phyloP scores from a whole-genome alignment of 2,113 vertebrate genomes.

The Siniperca chuatsi region DNA sequence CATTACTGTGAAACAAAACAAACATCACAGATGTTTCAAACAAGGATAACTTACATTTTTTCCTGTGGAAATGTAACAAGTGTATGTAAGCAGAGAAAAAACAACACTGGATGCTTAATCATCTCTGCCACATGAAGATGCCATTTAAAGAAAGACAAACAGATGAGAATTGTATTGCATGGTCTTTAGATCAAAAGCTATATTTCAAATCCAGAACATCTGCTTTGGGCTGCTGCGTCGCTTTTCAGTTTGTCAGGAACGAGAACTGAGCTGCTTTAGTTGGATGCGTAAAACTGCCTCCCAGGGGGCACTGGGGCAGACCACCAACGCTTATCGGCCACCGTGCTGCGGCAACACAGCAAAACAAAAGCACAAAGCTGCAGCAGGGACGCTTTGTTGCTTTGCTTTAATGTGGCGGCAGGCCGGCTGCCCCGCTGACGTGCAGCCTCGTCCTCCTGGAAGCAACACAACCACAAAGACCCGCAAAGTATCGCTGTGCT shows the following conservation, averaged over 20 bases:
- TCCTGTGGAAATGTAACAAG: background rate
- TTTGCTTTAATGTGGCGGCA: conserved; percentile 38
- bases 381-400: conserved; percentile 64
- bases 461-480: background rate
- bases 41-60: background rate
- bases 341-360: conserved; percentile 66
- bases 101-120: conserved; percentile 36
- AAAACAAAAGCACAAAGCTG: conserved; percentile 76
- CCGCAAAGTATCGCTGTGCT: background rate
- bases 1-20: conserved; percentile 12
- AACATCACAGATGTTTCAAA: conserved; percentile 21
- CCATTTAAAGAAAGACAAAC: conserved; percentile 15
- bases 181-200: conserved; percentile 51
- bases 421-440: conserved; percentile 17
- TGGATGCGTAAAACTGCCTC: conserved; percentile 41
- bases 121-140: conserved; percentile 12
- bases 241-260: conserved; percentile 61
- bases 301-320: conserved; percentile 53
- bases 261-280: conserved; percentile 54
- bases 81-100: background rate
- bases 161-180: background rate
- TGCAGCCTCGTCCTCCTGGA: background rate
- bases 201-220: conserved; percentile 54
- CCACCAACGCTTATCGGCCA: conserved; percentile 75
- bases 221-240: conserved; percentile 18